A percentile compares a stretch with the other conserved stretches of the same genome.
Evolutionary conservation across 2,888 invertebrate species (phyloP).

Genomic region (Cephus rjabovi): DNA sequence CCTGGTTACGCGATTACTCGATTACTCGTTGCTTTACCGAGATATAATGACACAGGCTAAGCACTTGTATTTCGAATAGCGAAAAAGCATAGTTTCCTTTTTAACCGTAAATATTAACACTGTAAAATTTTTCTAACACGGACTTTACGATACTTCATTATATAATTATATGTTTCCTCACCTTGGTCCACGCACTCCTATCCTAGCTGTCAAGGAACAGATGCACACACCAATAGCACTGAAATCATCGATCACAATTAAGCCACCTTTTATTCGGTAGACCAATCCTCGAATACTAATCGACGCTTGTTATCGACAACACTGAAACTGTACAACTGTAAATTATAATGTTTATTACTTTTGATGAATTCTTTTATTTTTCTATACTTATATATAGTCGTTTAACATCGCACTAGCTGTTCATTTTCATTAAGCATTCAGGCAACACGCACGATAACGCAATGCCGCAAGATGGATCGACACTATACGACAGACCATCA

Average conservation of each 20-base stretch:
- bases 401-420: not conserved
- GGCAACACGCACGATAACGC: conserved; percentile 2
- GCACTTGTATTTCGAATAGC: not conserved
- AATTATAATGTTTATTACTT: not conserved
- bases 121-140: not conserved
- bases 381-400: not conserved
- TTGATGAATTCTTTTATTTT: not conserved
- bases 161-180: not conserved
- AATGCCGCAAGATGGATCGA: conserved; percentile 27
- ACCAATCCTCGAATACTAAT: not conserved
- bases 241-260: conserved; percentile 42
- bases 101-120: not conserved
- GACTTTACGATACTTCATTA: not conserved
- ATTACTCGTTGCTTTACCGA: not conserved
- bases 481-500: conserved; percentile 30
- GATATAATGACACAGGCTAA: not conserved
- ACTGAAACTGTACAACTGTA: not conserved
- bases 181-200: not conserved
- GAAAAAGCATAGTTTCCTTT: not conserved
- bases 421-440: not conserved
- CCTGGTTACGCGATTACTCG: not conserved
- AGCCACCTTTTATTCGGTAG: not conserved
- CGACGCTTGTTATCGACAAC: not conserved
- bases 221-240: conserved; percentile 43
- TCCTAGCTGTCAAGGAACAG: conserved; percentile 23